Base-by-base conservation (phyloP, 2,113 vertebrate genomes). In the Ctenodactylus gundi region DNA sequence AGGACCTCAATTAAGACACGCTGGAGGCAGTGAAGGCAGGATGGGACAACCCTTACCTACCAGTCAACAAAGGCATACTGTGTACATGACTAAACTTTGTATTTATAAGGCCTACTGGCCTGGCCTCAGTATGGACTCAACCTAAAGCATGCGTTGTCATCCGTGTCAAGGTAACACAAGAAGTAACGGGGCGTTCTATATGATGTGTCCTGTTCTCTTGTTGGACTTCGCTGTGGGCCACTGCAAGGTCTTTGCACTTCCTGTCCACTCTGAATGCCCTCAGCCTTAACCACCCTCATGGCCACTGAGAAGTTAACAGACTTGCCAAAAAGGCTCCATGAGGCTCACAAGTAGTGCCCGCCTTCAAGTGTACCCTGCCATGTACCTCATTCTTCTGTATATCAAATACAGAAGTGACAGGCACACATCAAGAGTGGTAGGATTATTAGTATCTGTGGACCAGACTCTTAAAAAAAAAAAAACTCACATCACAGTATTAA, bases 391-490 rank as follows among this genome's bases (percentile, higher is more conserved):
- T 55, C 34, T 15, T 83, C n/a, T 82, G 31, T 29, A 8, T 2
- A 0, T 73, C 60, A 91, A 77, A 88, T 20, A 58, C 34, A 44
- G 25, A 87, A 29, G 49, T 53, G n/a, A 81, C 0, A 34, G 75
- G 46, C 8, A 31, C 90, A 85, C n/a, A 68, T 51, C 36, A 41
- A 89, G 85, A n/a, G 18, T 62, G n/a, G 51, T 31, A 13, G n/a
- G 18, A 84, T 4, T 65, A 39, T 9, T 73, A 23, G 73, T 85
- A 72, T 57, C 60, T 64, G 34, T 73, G 25, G 11, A 62, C 27
- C 87, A 93, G 81, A 73, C 14, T 80, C 75, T 77, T 92, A 70
- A 90, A 60, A 46, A 70, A 90, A 60, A 46, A 88, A 96, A 82
- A 57, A 21, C 58, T 97, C 53, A 4, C 62, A 51, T 94, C 64